phyloP scores from a whole-genome alignment of 1,140 invertebrate genomes.

The Plodia interpunctella region DNA sequence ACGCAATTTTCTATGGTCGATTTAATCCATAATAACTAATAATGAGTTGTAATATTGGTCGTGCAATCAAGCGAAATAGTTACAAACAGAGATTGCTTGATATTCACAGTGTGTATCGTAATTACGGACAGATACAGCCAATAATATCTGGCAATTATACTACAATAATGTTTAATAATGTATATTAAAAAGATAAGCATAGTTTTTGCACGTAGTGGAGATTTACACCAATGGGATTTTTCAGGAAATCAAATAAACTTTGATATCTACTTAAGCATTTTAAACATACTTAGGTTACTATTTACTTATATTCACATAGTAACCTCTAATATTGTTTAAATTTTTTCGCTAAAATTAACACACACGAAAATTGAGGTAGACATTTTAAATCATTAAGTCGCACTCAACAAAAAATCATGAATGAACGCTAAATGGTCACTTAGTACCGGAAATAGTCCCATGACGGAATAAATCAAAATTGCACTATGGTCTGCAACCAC shows the following conservation, averaged over 20 bases:
- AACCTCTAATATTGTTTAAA: no score
- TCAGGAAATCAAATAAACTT: neutral
- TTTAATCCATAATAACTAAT: constrained; percentile 33
- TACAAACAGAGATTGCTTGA: constrained; percentile 18
- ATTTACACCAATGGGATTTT: neutral
- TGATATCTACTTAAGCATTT: no score
- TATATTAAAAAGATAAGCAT: constrained; percentile 5
- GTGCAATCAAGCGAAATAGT: constrained; percentile 31
- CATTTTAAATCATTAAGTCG: neutral
- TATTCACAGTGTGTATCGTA: constrained; percentile 1
- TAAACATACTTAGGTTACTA: no score
- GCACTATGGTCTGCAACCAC: constrained; percentile 36
- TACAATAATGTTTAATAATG: constrained; percentile 1
- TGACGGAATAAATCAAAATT: constrained; percentile 71
- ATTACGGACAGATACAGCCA: constrained; percentile 21
- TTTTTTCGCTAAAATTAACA: no score
- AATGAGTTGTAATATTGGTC: constrained; percentile 26
- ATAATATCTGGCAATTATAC: constrained; percentile 13
- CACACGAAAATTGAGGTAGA: neutral
- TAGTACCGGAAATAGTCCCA: constrained; percentile 62
- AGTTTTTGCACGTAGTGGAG: neutral
- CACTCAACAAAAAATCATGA: constrained; percentile 28
- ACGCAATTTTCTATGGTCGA: constrained; percentile 19
- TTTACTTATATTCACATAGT: no score
- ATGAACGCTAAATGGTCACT: constrained; percentile 41